Conservation (phyloP, 2,888 invertebrate species). For the Cephus pygmeus region DNA sequence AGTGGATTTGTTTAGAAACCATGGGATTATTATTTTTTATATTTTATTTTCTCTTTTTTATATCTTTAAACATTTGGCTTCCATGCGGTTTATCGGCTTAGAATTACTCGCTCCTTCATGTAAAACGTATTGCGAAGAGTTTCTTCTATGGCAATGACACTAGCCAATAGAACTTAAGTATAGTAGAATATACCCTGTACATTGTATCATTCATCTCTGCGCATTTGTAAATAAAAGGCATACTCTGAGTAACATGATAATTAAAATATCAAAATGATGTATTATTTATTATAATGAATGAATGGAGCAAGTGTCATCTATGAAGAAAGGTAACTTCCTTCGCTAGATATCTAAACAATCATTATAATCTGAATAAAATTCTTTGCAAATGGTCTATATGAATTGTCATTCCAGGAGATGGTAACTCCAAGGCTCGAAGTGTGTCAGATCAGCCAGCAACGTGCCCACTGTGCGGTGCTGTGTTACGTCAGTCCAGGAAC, state of each 20-base stretch:
- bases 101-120: neutral
- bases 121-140: neutral
- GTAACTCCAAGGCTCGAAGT: conserved; percentile 68
- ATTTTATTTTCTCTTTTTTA: neutral
- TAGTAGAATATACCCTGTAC: conserved; percentile 59
- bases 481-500: conserved; percentile 72
- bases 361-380: neutral
- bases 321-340: neutral
- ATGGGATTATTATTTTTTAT: neutral
- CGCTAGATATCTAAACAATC: neutral
- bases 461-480: conserved; percentile 72
- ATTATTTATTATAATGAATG: neutral
- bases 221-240: conserved; percentile 45
- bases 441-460: conserved; percentile 73
- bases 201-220: conserved; percentile 52
- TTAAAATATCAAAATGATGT: neutral
- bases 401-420: conserved; percentile 12
- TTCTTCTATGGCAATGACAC: conserved; percentile 59
- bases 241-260: neutral
- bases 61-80: neutral
- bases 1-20: neutral
- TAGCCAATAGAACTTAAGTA: conserved; percentile 49
- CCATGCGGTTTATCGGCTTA: neutral
- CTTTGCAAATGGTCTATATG: neutral
- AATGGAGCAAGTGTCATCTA: neutral